A percentile compares a stretch with the other conserved stretches of the same genome.
Evolutionary conservation across 2,113 vertebrate genomes (phyloP).

Genomic region (Eptesicus fuscus): DNA sequence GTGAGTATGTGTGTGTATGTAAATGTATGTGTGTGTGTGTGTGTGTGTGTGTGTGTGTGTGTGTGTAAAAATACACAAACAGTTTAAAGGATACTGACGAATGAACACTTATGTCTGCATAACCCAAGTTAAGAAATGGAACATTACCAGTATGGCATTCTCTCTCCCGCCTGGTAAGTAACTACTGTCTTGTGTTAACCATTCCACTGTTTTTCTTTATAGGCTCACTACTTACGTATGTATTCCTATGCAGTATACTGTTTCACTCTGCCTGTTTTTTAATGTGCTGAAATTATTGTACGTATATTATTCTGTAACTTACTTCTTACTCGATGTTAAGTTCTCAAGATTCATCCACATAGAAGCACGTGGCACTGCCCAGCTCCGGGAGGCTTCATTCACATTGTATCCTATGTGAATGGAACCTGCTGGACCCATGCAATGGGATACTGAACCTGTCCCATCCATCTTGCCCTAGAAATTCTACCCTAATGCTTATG

Average conservation of each 20-base stretch:
- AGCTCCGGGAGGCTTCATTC: neutral
- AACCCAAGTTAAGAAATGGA: neutral
- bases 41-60: too few species aligned
- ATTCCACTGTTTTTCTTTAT: neutral
- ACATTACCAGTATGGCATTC: neutral
- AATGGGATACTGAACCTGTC: neutral
- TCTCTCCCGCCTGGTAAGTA: neutral
- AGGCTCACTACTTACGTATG: neutral
- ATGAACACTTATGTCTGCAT: neutral
- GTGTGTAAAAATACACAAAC: neutral
- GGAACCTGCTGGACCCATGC: neutral
- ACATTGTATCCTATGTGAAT: neutral
- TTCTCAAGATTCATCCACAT: neutral
- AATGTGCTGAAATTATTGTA: neutral
- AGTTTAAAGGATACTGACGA: neutral
- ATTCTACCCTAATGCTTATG: neutral
- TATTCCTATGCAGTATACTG: neutral
- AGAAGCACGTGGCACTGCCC: neutral
- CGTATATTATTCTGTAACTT: neutral
- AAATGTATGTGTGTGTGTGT: too few species aligned
- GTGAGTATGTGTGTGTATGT: neutral
- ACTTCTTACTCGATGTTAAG: neutral
- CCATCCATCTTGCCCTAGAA: neutral
- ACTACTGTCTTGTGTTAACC: neutral
- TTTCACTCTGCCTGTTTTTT: neutral